phyloP scores from a whole-genome alignment of 1,140 invertebrate species.

The Gonioctena quinquepunctata region DNA sequence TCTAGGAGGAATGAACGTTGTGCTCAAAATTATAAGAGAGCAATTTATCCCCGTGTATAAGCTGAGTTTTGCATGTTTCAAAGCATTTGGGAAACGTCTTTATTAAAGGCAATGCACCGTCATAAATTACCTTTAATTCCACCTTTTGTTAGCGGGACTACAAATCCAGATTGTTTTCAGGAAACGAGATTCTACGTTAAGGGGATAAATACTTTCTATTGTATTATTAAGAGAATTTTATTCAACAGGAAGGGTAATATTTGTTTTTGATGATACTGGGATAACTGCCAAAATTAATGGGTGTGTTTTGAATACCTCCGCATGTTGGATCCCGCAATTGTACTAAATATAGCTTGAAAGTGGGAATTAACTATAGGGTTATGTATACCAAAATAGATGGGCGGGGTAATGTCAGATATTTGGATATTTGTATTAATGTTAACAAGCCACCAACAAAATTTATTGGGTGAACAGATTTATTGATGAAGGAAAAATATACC shows the following conservation, averaged over 20 bases:
- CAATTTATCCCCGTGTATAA: slow-evolving; percentile 2
- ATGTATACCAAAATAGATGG: too few species aligned
- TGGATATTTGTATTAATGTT: too few species aligned
- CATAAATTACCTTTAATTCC: slow-evolving; percentile 17
- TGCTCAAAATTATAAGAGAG: slow-evolving; percentile 12
- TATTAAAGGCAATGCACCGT: slow-evolving; percentile 4
- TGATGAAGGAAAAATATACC: too few species aligned
- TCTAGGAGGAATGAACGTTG: neutral
- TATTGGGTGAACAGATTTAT: too few species aligned
- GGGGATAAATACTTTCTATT: slow-evolving; percentile 8
- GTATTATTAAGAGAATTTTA: slow-evolving; percentile 7
- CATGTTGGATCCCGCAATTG: neutral
- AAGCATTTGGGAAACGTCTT: slow-evolving; percentile 7
- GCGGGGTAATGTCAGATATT: too few species aligned
- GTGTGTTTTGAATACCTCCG: neutral
- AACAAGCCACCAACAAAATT: too few species aligned
- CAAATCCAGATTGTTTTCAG: slow-evolving; percentile 6
- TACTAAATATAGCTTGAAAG: too few species aligned
- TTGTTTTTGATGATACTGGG: neutral
- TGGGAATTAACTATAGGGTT: neutral
- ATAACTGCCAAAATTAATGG: neutral
- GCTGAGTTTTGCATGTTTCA: slow-evolving; percentile 12
- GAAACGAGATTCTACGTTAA: slow-evolving; percentile 1
- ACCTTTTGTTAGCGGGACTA: slow-evolving; percentile 9
- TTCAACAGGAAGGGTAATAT: neutral